These are phyloP conservation scores for Apostichopus parvimensis DNA, from an alignment of 35 echinoderm and acorn worm genomes.

Conservation along the genomic window DNA sequence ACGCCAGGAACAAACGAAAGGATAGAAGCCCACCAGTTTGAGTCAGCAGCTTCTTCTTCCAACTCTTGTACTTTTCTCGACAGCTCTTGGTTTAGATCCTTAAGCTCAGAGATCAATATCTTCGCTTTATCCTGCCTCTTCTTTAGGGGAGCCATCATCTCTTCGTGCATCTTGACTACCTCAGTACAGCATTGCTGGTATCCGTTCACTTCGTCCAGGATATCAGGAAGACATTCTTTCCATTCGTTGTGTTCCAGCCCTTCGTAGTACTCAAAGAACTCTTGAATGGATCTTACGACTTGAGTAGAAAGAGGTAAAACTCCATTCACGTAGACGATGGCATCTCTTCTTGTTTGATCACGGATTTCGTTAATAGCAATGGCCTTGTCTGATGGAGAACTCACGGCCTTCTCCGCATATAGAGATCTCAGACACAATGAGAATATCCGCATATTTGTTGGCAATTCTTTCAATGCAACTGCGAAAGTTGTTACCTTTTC, in stretches of 20 bases:
- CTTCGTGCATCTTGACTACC: neutral
- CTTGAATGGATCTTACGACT: too few species aligned
- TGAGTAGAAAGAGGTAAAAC: too few species aligned
- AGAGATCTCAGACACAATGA: too few species aligned
- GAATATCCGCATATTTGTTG: neutral
- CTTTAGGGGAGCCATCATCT: slow-evolving; percentile 6
- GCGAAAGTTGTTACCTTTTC: neutral
- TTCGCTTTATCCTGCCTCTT: neutral
- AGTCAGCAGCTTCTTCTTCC: neutral
- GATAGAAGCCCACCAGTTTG: neutral
- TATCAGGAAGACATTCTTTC: neutral
- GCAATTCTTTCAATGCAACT: neutral
- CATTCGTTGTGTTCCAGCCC: too few species aligned
- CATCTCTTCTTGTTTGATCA: too few species aligned
- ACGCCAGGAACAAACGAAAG: too few species aligned
- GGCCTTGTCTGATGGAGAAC: too few species aligned
- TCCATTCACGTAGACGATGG: too few species aligned
- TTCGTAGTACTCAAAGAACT: too few species aligned
- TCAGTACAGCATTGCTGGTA: neutral
- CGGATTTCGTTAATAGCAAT: too few species aligned
- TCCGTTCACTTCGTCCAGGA: slow-evolving; percentile 22
- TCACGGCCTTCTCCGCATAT: neutral
- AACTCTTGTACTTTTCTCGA: neutral
- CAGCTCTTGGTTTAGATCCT: too few species aligned
- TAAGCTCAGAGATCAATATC: neutral